These are phyloP conservation scores for Nezara viridula DNA, from an alignment of 2,888 invertebrate genomes.

Conservation along the genomic window DNA sequence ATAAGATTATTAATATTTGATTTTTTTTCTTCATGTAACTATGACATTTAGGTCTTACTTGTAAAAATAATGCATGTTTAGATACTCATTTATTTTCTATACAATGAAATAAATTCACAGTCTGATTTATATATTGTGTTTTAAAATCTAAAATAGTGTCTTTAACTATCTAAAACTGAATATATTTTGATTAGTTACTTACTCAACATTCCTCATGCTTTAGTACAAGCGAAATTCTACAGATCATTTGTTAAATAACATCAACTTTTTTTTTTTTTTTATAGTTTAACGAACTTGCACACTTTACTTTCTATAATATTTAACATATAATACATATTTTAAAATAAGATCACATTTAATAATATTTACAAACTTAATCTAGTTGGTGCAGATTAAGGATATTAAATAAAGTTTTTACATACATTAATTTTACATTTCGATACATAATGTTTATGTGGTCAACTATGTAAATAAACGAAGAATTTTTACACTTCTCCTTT, in stretches of 20 bases:
- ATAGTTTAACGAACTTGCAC: background rate
- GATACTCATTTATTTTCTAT: background rate
- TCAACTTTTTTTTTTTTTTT: background rate
- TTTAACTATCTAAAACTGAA: background rate
- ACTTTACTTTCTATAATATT: background rate
- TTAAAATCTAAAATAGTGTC: background rate
- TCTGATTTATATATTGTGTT: background rate
- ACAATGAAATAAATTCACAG: background rate
- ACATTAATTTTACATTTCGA: background rate
- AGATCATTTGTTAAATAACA: background rate
- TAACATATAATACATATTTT: constrained; percentile 23
- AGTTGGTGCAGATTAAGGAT: background rate
- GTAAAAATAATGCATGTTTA: background rate
- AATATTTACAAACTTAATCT: constrained; percentile 2
- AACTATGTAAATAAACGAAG: background rate
- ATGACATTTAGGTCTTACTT: background rate
- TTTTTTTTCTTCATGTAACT: background rate
- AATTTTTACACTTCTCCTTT: background rate
- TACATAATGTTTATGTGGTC: background rate
- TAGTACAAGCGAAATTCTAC: background rate
- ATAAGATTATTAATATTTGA: background rate
- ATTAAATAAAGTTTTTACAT: background rate
- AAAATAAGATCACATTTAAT: constrained; percentile 13
- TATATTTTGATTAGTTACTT: background rate
- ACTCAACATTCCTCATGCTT: background rate